phyloP scores from a whole-genome alignment of 2,888 invertebrate species.

The Sepioteuthis lessoniana region DNA sequence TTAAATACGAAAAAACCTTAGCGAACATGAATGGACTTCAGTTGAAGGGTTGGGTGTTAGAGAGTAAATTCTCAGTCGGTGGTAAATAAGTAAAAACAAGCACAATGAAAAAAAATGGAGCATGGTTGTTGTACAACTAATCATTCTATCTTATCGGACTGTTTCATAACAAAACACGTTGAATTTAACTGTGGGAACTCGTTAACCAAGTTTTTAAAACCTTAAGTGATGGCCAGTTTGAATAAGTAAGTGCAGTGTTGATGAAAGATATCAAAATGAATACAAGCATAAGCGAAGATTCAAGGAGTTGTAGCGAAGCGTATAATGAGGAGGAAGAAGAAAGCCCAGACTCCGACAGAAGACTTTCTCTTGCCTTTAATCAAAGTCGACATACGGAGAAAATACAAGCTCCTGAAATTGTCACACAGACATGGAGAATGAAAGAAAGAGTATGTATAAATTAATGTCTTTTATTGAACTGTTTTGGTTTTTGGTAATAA shows the following conservation, averaged over 20 bases:
- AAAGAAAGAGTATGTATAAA: constrained; percentile 78
- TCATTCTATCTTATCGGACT: not conserved
- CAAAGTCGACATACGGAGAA: constrained; percentile 84
- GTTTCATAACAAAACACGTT: constrained; percentile 33
- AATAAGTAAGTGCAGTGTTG: constrained; percentile 10
- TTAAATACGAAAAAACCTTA: not conserved
- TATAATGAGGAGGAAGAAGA: constrained; percentile 61
- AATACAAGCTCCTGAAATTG: constrained; percentile 81
- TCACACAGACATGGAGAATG: constrained; percentile 90
- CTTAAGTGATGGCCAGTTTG: not conserved
- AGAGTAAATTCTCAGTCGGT: not conserved
- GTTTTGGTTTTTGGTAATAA: not conserved
- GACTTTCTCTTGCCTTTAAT: constrained; percentile 82
- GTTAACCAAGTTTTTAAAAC: not conserved
- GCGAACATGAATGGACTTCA: not conserved
- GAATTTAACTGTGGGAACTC: not conserved
- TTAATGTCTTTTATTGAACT: not conserved
- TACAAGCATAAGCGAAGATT: constrained; percentile 24
- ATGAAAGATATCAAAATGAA: constrained; percentile 3
- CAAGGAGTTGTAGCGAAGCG: constrained; percentile 36
- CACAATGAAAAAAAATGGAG: constrained; percentile 15
- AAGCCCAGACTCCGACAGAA: constrained; percentile 62
- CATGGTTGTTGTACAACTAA: constrained; percentile 16
- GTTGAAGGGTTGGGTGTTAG: not conserved
- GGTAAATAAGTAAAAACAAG: constrained; percentile 11